Conservation (phyloP, 2,113 vertebrate species). For the Coptodon rendalli region DNA sequence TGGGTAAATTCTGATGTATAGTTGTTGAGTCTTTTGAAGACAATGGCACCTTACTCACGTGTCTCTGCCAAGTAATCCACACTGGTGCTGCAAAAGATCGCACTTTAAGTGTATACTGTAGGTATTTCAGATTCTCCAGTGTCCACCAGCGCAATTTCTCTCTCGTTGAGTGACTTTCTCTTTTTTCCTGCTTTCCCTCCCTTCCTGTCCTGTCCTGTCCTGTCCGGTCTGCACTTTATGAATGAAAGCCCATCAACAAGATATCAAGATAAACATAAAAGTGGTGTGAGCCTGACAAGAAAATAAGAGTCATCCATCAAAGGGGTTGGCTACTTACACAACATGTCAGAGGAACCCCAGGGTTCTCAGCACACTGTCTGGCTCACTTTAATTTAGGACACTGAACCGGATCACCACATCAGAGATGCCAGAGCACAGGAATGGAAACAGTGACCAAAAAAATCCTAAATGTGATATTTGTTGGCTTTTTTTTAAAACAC, state of each 20-base stretch:
- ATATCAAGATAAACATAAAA: slow-evolving; percentile 72
- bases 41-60: background rate
- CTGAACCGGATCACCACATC: slow-evolving; percentile 45
- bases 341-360: slow-evolving; percentile 52
- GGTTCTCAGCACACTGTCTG: slow-evolving; percentile 5
- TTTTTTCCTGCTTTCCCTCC: background rate
- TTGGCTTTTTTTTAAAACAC: background rate
- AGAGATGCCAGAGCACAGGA: slow-evolving; percentile 4
- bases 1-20: background rate
- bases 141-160: background rate
- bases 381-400: slow-evolving; percentile 40
- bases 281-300: slow-evolving; percentile 65
- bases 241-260: slow-evolving; percentile 63
- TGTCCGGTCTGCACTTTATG: slow-evolving; percentile 34
- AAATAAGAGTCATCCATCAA: slow-evolving; percentile 75
- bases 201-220: background rate
- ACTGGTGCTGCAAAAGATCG: background rate
- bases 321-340: slow-evolving; percentile 48
- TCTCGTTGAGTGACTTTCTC: slow-evolving; percentile 8
- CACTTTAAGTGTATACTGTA: background rate
- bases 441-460: background rate
- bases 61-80: background rate
- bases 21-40: background rate
- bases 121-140: background rate
- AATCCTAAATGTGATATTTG: background rate